Conservation (phyloP, 2,888 invertebrate species). For the Chrysomela aeneicollis region DNA sequence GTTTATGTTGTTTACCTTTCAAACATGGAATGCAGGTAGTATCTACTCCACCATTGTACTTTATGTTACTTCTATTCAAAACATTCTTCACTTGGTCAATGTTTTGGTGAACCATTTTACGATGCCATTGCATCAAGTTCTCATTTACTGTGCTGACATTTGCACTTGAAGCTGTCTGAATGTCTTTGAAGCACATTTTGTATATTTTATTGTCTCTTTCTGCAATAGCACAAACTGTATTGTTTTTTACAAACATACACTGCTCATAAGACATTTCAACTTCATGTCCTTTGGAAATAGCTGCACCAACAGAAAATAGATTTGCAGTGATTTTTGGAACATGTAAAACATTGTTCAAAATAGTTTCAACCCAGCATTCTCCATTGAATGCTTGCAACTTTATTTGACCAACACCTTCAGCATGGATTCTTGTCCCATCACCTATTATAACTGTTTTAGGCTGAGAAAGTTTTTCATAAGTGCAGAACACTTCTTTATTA, state of each 20-base stretch:
- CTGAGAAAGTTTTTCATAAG: constrained; percentile 6
- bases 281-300: not conserved
- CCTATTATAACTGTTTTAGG: constrained; percentile 7
- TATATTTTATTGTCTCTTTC: not conserved
- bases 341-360: not conserved
- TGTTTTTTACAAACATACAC: not conserved
- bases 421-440: constrained; percentile 20
- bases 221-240: not conserved
- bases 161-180: constrained; percentile 1
- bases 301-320: not conserved
- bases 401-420: constrained; percentile 18
- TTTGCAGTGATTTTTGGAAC: not conserved
- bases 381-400: constrained; percentile 20
- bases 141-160: not conserved
- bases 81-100: not conserved
- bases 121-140: not conserved
- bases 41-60: not conserved
- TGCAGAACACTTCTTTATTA: not conserved
- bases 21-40: constrained; percentile 18
- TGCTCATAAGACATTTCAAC: not conserved
- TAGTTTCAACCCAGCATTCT: constrained; percentile 11
- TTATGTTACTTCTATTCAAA: not conserved
- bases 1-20: constrained; percentile 22
- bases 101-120: constrained; percentile 4
- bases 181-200: constrained; percentile 9